phyloP scores from a whole-genome alignment of 2,797 vertebrate species.

The Paratrypauchen microcephalus region DNA sequence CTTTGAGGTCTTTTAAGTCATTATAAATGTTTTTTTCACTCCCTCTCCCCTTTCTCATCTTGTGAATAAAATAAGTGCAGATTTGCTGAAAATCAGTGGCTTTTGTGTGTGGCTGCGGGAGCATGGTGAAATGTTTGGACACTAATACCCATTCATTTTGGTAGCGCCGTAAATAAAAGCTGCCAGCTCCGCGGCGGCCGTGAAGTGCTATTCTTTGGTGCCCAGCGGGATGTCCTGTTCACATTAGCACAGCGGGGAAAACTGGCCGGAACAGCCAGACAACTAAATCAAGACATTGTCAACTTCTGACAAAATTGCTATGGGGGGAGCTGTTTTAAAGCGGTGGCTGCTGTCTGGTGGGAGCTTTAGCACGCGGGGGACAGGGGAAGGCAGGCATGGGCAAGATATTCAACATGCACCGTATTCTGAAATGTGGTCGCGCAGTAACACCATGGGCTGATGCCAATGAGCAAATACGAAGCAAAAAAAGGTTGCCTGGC shows the following conservation, averaged over 20 bases:
- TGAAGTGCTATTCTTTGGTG: conserved; percentile 99
- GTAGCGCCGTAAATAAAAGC: conserved; percentile 99
- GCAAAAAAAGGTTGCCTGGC: conserved; percentile 26
- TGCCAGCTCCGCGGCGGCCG: conserved; percentile 96
- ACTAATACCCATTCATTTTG: conserved; percentile 99
- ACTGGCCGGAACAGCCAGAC: conserved; percentile 98
- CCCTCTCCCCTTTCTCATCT: conserved; percentile 76
- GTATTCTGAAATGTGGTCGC: conserved; percentile 64
- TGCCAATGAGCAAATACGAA: conserved; percentile 63
- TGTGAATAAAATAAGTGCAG: conserved; percentile 99
- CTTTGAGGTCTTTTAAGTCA: conserved; percentile 82
- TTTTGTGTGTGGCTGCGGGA: conserved; percentile 99
- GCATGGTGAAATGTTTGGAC: conserved; percentile 99
- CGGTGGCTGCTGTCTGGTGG: conserved; percentile 69
- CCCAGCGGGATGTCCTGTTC: conserved; percentile 98
- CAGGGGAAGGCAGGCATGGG: conserved; percentile 32
- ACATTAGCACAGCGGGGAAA: conserved; percentile 98
- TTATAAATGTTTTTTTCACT: conserved; percentile 80
- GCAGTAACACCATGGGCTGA: conserved; percentile 62
- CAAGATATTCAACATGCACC: conserved; percentile 59
- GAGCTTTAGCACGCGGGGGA: conserved; percentile 33
- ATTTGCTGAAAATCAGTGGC: conserved; percentile 99
- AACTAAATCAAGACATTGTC: conserved; percentile 99
- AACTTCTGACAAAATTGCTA: conserved; percentile 99
- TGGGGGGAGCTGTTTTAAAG: conserved; percentile 75